A percentile compares a stretch with the other conserved stretches of the same genome.
Conservation (phyloP, 1,140 invertebrate genomes). For the Vollenhovia emeryi region DNA sequence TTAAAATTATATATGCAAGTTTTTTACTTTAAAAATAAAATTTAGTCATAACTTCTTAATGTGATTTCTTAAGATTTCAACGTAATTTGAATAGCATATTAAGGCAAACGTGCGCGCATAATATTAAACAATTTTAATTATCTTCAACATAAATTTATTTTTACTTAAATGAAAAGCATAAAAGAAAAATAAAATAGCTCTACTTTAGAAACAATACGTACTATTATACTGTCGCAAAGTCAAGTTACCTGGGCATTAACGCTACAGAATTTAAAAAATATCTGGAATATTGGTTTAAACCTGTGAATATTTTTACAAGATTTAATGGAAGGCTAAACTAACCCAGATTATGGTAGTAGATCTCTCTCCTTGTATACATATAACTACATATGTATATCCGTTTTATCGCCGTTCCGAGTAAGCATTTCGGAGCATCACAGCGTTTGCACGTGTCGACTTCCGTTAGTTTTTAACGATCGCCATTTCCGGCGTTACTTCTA, state of each 20-base stretch:
- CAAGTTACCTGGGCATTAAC: background rate
- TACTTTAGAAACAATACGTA: background rate
- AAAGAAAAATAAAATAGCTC: background rate
- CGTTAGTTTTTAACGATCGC: slow-evolving; percentile 42
- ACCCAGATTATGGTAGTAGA: slow-evolving; percentile 11
- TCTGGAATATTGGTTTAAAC: background rate
- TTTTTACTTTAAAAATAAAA: too few species aligned
- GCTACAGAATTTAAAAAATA: background rate
- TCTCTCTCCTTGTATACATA: slow-evolving; percentile 1
- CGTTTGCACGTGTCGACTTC: slow-evolving; percentile 42
- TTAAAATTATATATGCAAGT: background rate
- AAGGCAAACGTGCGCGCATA: too few species aligned
- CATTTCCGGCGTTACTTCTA: slow-evolving; percentile 13
- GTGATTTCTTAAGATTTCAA: too few species aligned
- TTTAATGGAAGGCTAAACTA: slow-evolving; percentile 21
- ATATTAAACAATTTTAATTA: background rate
- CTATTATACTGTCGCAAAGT: background rate
- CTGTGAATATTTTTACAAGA: slow-evolving; percentile 16
- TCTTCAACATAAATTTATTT: background rate
- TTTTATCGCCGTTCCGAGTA: slow-evolving; percentile 32
- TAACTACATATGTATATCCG: background rate
- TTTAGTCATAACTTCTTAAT: too few species aligned
- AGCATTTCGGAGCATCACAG: slow-evolving; percentile 10
- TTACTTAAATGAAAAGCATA: background rate
- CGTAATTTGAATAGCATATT: too few species aligned